Base-by-base conservation (phyloP, 37 sponge, comb jelly and placozoan species). In the Halisarca cf. caerulea region DNA sequence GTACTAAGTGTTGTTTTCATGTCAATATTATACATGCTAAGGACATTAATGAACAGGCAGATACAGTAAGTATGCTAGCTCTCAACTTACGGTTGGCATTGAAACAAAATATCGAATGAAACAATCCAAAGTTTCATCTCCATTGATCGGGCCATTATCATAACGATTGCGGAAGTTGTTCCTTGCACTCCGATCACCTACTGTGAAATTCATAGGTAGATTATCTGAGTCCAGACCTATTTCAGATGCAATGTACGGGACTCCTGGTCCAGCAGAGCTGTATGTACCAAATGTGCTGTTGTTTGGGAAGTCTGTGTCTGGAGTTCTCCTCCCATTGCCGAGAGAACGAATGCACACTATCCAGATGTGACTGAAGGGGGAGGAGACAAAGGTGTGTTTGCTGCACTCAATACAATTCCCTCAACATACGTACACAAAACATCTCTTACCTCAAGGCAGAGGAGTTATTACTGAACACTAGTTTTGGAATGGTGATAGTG, bases 101-200 rank as follows among this genome's bases (percentile, higher is more conserved):
- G 32, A 35, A 20, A 69, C 71, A 69, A 69, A 69, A 28, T 69
- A 69, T 69, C 71, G 27, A 21, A 69, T 28, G 33, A 69, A 69
- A 36, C 71, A 69, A 28, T 69, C 71, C 71, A 69, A 11, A 9
- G 21, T 66, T 15, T 20, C 33, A 2, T 36, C 71, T 36, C 35
- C 36, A 20, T 32, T 11, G 7, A 69, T 28, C 20, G 71, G 36
- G 21, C 71, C 71, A 69, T 69, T 69, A 20, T 21, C 33, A 28
- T 69, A 69, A 20, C 7, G 33, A 7, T 11, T 11, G 3, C 20
- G 71, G 37, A 28, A 34, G 71, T 36, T 36, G 33, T 36, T 69
- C 7, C 35, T 20, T 28, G 20, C 71, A 69, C 32, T 32, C 4
- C 33, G 35, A 69, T 69, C 71, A 36, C 71, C 71, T 2, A 69